Base-by-base conservation (phyloP, 2,888 invertebrate genomes). In the Bombylius discolor region DNA sequence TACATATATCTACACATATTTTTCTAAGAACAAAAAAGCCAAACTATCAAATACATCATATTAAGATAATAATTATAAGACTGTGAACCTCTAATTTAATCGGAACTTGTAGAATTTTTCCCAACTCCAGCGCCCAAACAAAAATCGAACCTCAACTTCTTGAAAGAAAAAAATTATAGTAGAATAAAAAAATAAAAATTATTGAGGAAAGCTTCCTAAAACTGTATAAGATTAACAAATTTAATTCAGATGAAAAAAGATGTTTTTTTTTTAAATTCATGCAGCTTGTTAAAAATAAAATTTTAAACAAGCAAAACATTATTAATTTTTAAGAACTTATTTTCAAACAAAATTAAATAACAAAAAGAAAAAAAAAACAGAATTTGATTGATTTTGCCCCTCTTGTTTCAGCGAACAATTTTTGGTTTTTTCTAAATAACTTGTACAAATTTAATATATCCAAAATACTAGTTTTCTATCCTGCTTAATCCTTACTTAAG, bases 81-180 rank as follows among this genome's bases (percentile, higher is more conserved):
- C 57, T 57, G 53, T 51, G 56, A 59, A 60, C 59, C 59, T 58
- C 60, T 23, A 23, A 23, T 23, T 23, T 23, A 23, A 23, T 23
- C 23, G 23, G 23, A 23, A 23, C 3, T 23, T 23, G 23, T 23
- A 23, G 23, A 23, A 23, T 23, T 23, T 23, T 23, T 23, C 23
- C 23, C 23, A 42, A 5, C 6, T 71, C 71, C 73, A 68, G 73
- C 74, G 71, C 73, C 74, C 74, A 74, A 72, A 74, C 74, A 74
- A 74, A 74, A 74, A 74, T 74, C 74, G 74, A 74, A 74, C 73
- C 71, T 74, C 74, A 74, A 74, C 74, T 74, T 74, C 74, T 74
- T 74, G 74, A 69, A 65, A 64, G 57, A 56, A 58, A 56, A 53
- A 60, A 53, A 67, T 68, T 64, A 62, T 63, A 62, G 65, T 63